phyloP scores from a whole-genome alignment of 2,888 invertebrate genomes.

The Disparrhopalites patrizii region DNA sequence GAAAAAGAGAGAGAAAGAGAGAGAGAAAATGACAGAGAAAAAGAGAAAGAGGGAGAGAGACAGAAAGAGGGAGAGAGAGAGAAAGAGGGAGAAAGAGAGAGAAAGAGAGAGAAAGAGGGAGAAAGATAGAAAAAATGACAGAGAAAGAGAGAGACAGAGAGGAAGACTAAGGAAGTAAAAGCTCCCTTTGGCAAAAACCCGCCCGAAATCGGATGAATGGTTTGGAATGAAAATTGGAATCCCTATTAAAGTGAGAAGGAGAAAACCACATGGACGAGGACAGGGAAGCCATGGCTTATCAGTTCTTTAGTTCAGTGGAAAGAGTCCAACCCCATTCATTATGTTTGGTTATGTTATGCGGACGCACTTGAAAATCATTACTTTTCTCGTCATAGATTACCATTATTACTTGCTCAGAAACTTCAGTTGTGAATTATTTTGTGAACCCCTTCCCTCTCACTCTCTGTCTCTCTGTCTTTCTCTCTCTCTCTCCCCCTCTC shows the following conservation, averaged over 20 bases:
- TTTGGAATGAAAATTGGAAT: slow-evolving; percentile 24
- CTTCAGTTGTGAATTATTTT: slow-evolving; percentile 17
- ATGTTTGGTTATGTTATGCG: slow-evolving; percentile 33
- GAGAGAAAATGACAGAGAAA: no score
- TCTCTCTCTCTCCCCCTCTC: background rate
- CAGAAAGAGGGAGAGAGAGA: no score
- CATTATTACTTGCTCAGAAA: slow-evolving; percentile 29
- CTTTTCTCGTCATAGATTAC: slow-evolving; percentile 29
- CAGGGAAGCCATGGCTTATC: slow-evolving; percentile 33
- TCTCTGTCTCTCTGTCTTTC: slow-evolving; percentile 2
- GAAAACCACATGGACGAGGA: slow-evolving; percentile 29
- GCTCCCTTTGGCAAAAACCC: slow-evolving; percentile 17
- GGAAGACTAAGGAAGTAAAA: slow-evolving; percentile 6
- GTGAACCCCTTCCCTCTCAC: slow-evolving; percentile 16
- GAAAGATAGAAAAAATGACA: no score
- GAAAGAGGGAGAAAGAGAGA: no score
- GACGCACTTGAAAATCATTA: slow-evolving; percentile 40
- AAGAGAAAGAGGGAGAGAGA: no score
- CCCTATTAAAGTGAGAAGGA: slow-evolving; percentile 28
- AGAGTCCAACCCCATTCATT: slow-evolving; percentile 38
- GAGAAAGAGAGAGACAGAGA: background rate
- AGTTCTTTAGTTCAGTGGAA: slow-evolving; percentile 30
- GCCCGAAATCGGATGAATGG: slow-evolving; percentile 14
- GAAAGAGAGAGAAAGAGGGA: no score
- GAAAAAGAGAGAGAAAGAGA: no score